Base-by-base conservation (phyloP, 1,140 invertebrate species). In the Brachionus koreanus region DNA sequence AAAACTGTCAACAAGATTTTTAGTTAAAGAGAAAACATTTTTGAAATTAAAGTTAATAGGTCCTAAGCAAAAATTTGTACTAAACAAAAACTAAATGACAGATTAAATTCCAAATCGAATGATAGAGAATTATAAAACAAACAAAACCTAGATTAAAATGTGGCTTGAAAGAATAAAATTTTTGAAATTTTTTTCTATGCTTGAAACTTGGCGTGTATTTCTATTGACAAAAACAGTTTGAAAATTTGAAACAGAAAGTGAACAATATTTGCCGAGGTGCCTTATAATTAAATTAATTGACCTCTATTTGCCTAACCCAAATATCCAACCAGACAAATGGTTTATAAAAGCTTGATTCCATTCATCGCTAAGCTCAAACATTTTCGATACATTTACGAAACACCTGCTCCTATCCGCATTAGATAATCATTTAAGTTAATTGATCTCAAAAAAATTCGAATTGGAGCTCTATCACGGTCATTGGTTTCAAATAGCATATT, bases 201-300 rank as follows among this genome's bases (percentile, higher is more conserved):
- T 57, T 57, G 49, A 57, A 57, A 57, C 16, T 57, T 57, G 19
- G 49, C 49, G 16, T 57, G 49, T 19, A 57, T 10, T 57, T 57
- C 49, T 57, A 57, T 57, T 57, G n/a, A 57, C 7, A 57, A 57
- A 57, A 57, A 57, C 49, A 57, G 49, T 57, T 57, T 57, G 49
- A 57, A 57, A 57, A 29, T 29, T 57, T 7, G 49, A 57, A 57
- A 57, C 6, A 57, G 49, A 57, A 57, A 57, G 49, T 57, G 49
- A 57, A 25, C 49, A 57, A 57, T 57, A 57, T 57, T 57, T 57
- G 49, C 49, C 49, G 49, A 57, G 49, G 49, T 57, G 49, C 49
- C 49, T 57, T 57, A 57, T 57, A 57, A 57, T 57, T 57, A 57
- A 57, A 57, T 57, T 57, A 57, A 57, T 57, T 57, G 49, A 57